A percentile compares a stretch with the other conserved stretches of the same genome.
phyloP scores from a whole-genome alignment of 1,140 invertebrate genomes.

The Drosophila subobscura region DNA sequence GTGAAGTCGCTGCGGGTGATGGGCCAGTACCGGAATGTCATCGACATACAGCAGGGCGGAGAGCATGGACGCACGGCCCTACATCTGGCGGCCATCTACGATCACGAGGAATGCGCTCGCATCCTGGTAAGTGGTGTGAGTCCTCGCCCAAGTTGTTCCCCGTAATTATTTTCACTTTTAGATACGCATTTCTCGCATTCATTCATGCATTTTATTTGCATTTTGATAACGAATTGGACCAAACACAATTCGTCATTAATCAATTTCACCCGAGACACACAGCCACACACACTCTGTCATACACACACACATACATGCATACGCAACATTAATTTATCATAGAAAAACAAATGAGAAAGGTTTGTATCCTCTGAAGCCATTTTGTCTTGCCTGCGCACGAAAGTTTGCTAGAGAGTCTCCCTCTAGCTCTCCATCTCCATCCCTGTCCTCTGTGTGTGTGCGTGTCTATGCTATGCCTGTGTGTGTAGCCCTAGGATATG shows the following conservation, averaged over 20 bases:
- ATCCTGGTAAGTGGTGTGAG: slow-evolving; percentile 88
- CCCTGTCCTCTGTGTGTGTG: neutral
- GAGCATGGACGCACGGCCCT: slow-evolving; percentile 92
- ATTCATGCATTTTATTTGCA: slow-evolving; percentile 56
- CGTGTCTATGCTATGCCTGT: slow-evolving; percentile 24
- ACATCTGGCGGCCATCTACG: slow-evolving; percentile 92
- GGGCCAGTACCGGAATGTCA: slow-evolving; percentile 87
- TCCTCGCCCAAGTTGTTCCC: slow-evolving; percentile 38
- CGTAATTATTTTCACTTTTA: slow-evolving; percentile 47
- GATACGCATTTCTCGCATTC: slow-evolving; percentile 27
- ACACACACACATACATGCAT: slow-evolving; percentile 1
- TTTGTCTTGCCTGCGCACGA: slow-evolving; percentile 51
- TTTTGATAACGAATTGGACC: slow-evolving; percentile 39
- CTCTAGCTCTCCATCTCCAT: neutral
- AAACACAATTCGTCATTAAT: slow-evolving; percentile 57
- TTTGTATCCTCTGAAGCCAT: slow-evolving; percentile 53
- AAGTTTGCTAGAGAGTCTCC: slow-evolving; percentile 45
- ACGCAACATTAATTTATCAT: slow-evolving; percentile 62
- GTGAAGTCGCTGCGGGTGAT: slow-evolving; percentile 88
- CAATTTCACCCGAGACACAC: slow-evolving; percentile 28
- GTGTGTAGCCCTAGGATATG: slow-evolving; percentile 11
- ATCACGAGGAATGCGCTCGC: slow-evolving; percentile 90
- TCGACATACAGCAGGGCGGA: slow-evolving; percentile 89
- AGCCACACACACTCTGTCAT: slow-evolving; percentile 14
- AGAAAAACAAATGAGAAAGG: slow-evolving; percentile 39